Base-by-base conservation (phyloP, 2,113 vertebrate genomes). In the Equus quagga region DNA sequence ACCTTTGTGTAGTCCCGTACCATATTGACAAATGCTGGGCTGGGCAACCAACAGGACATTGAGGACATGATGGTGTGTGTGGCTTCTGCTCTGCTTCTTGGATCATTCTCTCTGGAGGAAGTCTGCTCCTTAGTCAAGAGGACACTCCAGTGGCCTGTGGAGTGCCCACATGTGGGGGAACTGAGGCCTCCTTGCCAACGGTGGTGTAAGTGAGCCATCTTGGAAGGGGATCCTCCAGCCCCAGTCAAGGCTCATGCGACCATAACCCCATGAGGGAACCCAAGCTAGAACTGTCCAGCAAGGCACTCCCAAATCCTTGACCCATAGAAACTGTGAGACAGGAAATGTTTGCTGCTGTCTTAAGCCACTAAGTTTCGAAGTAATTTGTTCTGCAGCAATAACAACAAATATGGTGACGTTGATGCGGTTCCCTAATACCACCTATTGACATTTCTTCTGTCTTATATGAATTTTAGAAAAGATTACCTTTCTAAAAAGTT, bases 101-200 rank as follows among this genome's bases (percentile, higher is more conserved):
- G 17, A 33, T 81, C 51, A 4, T 11, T 36, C 21, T 2, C 65
- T 73, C 82, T 24, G 26, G n/a, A 60, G 19, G 56, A 65, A 21
- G 15, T 11, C 41, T 36, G 1, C 13, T 62, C 36, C n/a, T 60
- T 26, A 4, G 9, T 86, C 7, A 3, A 1, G 21, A 91, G 67
- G 12, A 33, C 4, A 28, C 13, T 49, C 58, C 7, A 11, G 26
- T 3, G 24, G 49, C 19, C 46, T 51, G 23, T 8, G 2, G n/a
- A 70, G 1, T 3, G 33, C 10, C 1, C 26, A 13, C 0, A 11
- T 36, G 44, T 31, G 46, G 23, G 51, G 56, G 36, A n/a, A 19
- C 36, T 19, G 41, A 58, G 31, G 31, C 62, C 76, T 65, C 72
- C 8, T 31, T 24, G 18, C 49, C 67, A 9, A 41, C 2, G 13